A percentile compares a stretch with the other conserved stretches of the same genome.
These are phyloP conservation scores for Agrotis ipsilon DNA, from an alignment of 2,888 invertebrate genomes.

Conservation along the genomic window DNA sequence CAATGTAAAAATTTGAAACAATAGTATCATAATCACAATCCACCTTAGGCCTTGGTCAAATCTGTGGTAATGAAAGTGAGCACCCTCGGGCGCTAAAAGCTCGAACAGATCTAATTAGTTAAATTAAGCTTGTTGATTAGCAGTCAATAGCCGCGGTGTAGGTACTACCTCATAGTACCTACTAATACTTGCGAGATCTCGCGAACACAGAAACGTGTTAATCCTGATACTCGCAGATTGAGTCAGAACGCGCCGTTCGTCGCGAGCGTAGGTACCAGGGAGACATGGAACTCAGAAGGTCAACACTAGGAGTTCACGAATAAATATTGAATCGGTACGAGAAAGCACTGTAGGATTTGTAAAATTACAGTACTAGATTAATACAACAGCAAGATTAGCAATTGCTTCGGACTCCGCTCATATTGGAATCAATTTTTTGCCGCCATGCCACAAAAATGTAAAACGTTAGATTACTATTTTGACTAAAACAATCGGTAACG, in stretches of 20 bases:
- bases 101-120: constrained; percentile 18
- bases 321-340: neutral
- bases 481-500: too few relatives aligned
- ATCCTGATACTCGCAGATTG: constrained; percentile 46
- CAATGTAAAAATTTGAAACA: constrained; percentile 5
- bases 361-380: too few relatives aligned
- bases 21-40: neutral
- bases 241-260: constrained; percentile 9
- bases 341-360: neutral
- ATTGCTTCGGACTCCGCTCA: too few relatives aligned
- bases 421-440: too few relatives aligned
- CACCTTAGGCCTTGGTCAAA: neutral
- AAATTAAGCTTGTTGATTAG: constrained; percentile 50
- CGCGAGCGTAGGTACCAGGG: neutral
- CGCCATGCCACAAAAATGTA: too few relatives aligned
- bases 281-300: neutral
- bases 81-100: neutral
- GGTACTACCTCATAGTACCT: too few relatives aligned
- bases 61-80: constrained; percentile 10
- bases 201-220: constrained; percentile 46
- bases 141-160: constrained; percentile 49
- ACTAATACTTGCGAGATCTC: constrained; percentile 5
- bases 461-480: too few relatives aligned
- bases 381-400: too few relatives aligned
- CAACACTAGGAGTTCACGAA: neutral